Evolutionary conservation across 2,888 invertebrate species (phyloP), one percentile per base, ranked within the genome.

Genomic region (Drosophila austrosaltans): DNA sequence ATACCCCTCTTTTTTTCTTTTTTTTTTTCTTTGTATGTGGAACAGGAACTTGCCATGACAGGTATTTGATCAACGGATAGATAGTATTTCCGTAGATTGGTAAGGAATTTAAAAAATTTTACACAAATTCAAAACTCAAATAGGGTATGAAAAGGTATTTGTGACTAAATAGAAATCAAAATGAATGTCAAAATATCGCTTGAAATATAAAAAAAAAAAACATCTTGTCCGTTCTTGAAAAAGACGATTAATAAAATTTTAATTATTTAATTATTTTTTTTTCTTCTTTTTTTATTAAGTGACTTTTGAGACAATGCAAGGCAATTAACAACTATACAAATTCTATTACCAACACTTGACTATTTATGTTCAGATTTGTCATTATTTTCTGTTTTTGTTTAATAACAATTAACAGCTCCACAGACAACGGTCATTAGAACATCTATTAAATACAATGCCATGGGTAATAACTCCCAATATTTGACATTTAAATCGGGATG

Each of bases 401-500:
- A 44, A 44, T 44, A 8, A 44, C 44, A 20, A 22, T 44, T 48
- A 48, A 8, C 44, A 48, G 44, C 44, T 48, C 48, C 22, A 48
- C 22, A 25, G 72, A 60, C 66, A 73, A 48, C 25, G 22, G 73
- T 66, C 28, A 30, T 66, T 66, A 16, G 57, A 66, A 66, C 73
- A 53, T 66, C 59, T 48, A 72, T 60, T 61, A 72, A 61, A 53
- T 48, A 66, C 40, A 48, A 25, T 48, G 48, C 8, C 10, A 48
- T 16, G 2, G 48, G 48, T 22, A 48, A 48, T 48, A 48, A 48
- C 48, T 48, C 48, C 22, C 22, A 22, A 22, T 22, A 22, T 48
- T 10, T 64, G 71, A n/a, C 42, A 54, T 56, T 72, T 25, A 59
- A 59, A 39, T 59, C 25, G 22, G 42, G 57, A 57, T 48, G 48